Conservation (phyloP, 2,888 invertebrate species). For the Amblyteles armatorius region DNA sequence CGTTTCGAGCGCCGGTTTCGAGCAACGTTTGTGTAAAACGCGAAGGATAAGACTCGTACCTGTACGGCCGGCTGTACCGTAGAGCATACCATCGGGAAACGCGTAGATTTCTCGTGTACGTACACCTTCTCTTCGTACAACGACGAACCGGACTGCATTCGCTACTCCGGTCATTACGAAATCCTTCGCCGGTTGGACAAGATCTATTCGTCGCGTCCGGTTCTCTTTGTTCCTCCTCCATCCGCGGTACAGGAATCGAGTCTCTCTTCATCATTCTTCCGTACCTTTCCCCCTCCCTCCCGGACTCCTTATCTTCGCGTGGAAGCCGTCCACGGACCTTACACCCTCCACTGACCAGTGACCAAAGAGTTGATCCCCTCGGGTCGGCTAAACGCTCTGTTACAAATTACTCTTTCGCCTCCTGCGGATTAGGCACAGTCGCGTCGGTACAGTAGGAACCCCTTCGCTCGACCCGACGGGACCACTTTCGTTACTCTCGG, state of each 20-base stretch:
- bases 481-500: background rate
- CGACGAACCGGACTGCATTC: constrained; percentile 56
- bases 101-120: constrained; percentile 14
- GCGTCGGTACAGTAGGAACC: background rate
- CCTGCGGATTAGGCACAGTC: constrained; percentile 8
- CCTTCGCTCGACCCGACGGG: background rate
- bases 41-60: constrained; percentile 28
- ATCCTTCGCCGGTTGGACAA: constrained; percentile 75
- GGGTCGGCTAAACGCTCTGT: constrained; percentile 16
- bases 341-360: constrained; percentile 22
- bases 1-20: constrained; percentile 19
- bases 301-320: background rate
- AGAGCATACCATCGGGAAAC: constrained; percentile 3
- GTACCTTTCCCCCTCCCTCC: background rate
- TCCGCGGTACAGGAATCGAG: background rate
- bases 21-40: constrained; percentile 32
- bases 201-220: constrained; percentile 75
- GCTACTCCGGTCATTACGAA: constrained; percentile 74
- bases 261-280: background rate
- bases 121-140: constrained; percentile 10
- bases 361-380: background rate
- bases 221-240: constrained; percentile 78
- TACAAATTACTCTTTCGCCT: constrained; percentile 20
- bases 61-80: constrained; percentile 19
- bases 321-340: constrained; percentile 8